Evolutionary conservation across 2,797 vertebrate genomes (phyloP), one percentile per base, ranked within the genome.

Genomic region (Gymnoscopelus braueri): DNA sequence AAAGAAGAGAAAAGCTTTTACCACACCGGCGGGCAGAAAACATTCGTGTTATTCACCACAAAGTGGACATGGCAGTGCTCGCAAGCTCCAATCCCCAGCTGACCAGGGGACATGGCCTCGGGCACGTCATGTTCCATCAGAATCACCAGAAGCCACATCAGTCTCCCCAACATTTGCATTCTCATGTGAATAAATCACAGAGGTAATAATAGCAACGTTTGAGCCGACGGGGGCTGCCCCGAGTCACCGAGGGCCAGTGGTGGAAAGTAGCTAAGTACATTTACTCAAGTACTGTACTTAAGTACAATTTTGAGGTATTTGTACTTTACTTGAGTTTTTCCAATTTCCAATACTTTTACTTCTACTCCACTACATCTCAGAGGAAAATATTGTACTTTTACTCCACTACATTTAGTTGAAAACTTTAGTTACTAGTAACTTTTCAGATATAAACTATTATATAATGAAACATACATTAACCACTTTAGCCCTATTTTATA

Each of bases 1-100:
- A 87, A 83, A 84, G 69, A 80, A 85, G 80, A n/a, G 81, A 86
- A 78, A 90, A 87, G 87, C 90, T 91, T 89, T 91, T 87, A 89
- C 85, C 87, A 91, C 86, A 84, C 87, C 83, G 73, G 84, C 79
- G 72, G 72, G 87, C 83, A 81, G 81, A 84, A 90, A 90, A 88
- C 86, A 87, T 84, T 88, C 83, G 81, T 69, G 72, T 85, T 85
- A 77, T 73, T 80, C 79, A 69, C 75, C 71, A 89, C 85, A 87
- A 83, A 86, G 74, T 78, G 68, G 87, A 87, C 83, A 82, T 79
- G 82, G 77, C 75, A 83, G 81, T 69, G 63, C 79, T 84, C 84
- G 69, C 79, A 62, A 54, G 65, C 80, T 79, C 75, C 77, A 88
- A 84, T 84, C 81, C 87, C 87, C 88, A 74, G 67, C 82, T 73